Conservation (phyloP, 2,113 vertebrate species). For the Platanista minor region DNA sequence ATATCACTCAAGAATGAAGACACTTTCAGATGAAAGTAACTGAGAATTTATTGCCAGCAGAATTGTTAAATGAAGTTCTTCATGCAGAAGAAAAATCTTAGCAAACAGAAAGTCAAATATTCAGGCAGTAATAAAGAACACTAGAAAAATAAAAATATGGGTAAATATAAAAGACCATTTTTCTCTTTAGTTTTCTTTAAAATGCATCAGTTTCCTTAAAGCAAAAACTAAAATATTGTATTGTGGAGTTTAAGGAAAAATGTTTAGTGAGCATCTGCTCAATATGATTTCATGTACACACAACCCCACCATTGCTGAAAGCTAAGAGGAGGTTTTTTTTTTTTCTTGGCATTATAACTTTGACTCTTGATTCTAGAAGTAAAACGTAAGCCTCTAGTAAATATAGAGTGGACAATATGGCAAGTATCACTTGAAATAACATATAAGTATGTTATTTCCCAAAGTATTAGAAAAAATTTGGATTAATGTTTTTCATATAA, state of each 20-base stretch:
- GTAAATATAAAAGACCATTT: background rate
- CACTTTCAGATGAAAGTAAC: too few species aligned
- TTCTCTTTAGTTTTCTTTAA: background rate
- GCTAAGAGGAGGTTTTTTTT: background rate
- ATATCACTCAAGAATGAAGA: too few species aligned
- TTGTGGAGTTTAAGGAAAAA: background rate
- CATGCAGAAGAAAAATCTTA: too few species aligned
- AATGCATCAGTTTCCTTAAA: background rate
- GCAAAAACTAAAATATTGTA: background rate
- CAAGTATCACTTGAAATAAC: background rate
- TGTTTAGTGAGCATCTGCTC: background rate
- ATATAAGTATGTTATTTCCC: background rate
- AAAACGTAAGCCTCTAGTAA: background rate
- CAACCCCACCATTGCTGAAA: background rate
- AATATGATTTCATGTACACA: background rate
- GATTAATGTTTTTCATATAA: background rate
- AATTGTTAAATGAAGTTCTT: too few species aligned
- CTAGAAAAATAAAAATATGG: background rate
- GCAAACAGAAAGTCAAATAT: background rate
- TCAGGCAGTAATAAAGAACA: background rate
- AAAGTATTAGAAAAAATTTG: background rate
- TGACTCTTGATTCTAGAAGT: background rate
- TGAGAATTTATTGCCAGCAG: too few species aligned
- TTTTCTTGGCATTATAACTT: background rate
- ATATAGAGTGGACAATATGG: background rate